Evolutionary conservation across 1,140 invertebrate species (phyloP).

Genomic region (Chionoecetes opilio): DNA sequence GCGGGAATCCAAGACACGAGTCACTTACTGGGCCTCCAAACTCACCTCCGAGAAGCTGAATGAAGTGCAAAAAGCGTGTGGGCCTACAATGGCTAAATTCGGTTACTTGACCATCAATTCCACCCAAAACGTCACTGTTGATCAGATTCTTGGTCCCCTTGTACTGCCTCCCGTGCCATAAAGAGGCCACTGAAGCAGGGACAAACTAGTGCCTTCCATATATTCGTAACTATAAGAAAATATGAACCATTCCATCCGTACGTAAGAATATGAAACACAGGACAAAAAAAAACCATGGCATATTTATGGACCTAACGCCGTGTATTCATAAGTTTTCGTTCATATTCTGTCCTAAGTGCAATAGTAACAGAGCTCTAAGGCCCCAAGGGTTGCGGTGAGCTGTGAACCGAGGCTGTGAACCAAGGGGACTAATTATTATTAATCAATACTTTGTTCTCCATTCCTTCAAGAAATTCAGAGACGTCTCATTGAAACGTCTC

Average conservation of each 20-base stretch:
- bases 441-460: not conserved
- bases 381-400: not conserved
- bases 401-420: not conserved
- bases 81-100: conserved; percentile 74
- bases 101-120: conserved; percentile 76
- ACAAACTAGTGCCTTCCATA: no score
- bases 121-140: conserved; percentile 47
- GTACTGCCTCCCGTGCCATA: not conserved
- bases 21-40: conserved; percentile 80
- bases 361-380: not conserved
- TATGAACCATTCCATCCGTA: no score
- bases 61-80: conserved; percentile 75
- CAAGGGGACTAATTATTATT: not conserved
- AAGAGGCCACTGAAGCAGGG: no score
- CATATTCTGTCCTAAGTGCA: not conserved
- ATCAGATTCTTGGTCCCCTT: conserved; percentile 62
- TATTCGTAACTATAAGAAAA: no score
- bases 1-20: conserved; percentile 88
- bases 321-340: no score
- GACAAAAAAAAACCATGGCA: no score
- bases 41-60: conserved; percentile 64
- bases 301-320: no score
- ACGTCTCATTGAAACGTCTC: not conserved
- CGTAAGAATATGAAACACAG: no score
- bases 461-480: not conserved